Base-by-base conservation (phyloP, 2,888 invertebrate species). In the Ornithoptera priamus region DNA sequence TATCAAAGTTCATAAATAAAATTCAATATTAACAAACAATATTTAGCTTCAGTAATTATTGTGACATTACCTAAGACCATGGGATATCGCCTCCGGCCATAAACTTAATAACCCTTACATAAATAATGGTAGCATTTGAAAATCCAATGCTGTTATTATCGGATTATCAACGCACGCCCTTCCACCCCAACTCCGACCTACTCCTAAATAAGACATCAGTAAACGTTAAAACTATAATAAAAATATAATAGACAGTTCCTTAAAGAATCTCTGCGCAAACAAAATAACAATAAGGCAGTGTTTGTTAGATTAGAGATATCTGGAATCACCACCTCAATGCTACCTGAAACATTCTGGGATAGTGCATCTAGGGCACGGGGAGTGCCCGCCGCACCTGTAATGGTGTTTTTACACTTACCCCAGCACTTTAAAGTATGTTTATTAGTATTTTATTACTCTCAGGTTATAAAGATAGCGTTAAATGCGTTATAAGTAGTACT, bases 191-290 rank as follows among this genome's bases (percentile, higher is more conserved):
- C 73, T 68, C 68, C 70, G 64, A 67, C 62, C 65, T 57, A 75
- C 76, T 72, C 71, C 76, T 78, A 76, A 83, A 79, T 84, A 82
- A 83, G 83, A 82, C 81, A 80, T 83, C 77, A 80, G 64, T 50
- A 39, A 39, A n/a, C 17, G 53, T 24, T 46, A 63, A 15, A 58
- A 12, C 57, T 22, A 12, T 58, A 24, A 5, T 58, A 10, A 22
- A 58, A 58, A 58, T 7, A 15, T 58, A 18, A 18, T 15, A 15
- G 50, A 53, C n/a, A 53, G n/a, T n/a, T 53, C 6, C n/a, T 6
- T n/a, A 53, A 22, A 58, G 22, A 7, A 58, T 20, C 57, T 58
- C 15, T 12, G 4, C 53, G 50, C 46, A 18, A 24, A 18, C 8
- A 39, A 7, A 36, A 63, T 53, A 58, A 65, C 20, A 42, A 65